A percentile compares a stretch with the other conserved stretches of the same genome.
These are phyloP conservation scores for Linnaemya vulpina DNA, from an alignment of 2,888 invertebrate genomes.

Conservation along the genomic window DNA sequence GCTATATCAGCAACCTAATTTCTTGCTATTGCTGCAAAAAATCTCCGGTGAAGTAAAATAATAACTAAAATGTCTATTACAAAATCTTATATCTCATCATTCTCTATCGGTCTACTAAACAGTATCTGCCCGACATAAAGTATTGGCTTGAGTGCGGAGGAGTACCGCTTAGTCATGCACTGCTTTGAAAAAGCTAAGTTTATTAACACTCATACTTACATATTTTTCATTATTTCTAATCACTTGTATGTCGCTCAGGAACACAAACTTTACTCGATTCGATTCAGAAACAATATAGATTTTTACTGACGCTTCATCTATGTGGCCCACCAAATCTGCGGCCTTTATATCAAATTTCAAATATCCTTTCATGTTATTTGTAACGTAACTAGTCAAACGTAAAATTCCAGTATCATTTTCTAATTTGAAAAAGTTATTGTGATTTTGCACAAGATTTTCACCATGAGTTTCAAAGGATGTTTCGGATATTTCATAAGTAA, in stretches of 20 bases:
- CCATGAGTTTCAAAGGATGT: constrained; percentile 83
- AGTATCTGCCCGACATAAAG: no score
- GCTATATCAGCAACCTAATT: no score
- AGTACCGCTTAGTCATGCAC: no score
- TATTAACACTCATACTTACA: constrained; percentile 82
- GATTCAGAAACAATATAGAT: constrained; percentile 85
- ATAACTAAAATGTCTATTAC: no score
- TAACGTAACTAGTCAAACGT: constrained; percentile 71
- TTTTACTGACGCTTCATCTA: constrained; percentile 83
- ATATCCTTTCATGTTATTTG: constrained; percentile 83
- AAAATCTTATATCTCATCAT: no score
- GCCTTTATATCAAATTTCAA: constrained; percentile 85
- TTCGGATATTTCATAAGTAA: constrained; percentile 83
- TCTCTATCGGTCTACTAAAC: no score
- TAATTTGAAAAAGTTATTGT: constrained; percentile 83
- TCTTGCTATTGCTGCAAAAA: no score
- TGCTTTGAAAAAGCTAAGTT: no score
- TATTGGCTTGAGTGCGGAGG: no score
- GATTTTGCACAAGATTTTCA: constrained; percentile 81
- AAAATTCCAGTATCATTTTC: constrained; percentile 83
- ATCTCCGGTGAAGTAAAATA: no score
- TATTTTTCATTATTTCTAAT: constrained; percentile 79
- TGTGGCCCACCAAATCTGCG: constrained; percentile 84
- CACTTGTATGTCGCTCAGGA: constrained; percentile 69
- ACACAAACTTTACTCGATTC: constrained; percentile 84